phyloP scores from a whole-genome alignment of 2,888 invertebrate species.

The Glyphotaelius pellucidus region DNA sequence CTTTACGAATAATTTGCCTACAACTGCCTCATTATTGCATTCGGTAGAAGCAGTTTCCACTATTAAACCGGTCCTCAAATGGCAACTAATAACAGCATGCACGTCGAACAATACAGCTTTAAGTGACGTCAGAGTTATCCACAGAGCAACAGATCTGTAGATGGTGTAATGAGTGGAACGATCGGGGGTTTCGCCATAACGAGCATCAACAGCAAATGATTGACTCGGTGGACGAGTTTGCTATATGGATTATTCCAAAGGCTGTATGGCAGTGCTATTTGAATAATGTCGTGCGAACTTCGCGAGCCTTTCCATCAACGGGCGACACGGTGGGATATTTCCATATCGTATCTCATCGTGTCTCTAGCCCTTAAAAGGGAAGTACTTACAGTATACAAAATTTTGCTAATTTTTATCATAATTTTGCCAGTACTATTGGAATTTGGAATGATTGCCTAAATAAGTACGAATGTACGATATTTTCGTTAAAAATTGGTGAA shows the following conservation, averaged over 20 bases:
- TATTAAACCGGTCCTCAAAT: not conserved
- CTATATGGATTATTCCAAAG: not conserved
- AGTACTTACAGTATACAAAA: not conserved
- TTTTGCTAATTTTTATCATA: not conserved
- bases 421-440: not conserved
- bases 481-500: not conserved
- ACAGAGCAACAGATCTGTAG: not conserved
- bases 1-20: not conserved
- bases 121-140: not conserved
- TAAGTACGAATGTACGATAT: not conserved
- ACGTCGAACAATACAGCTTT: not conserved
- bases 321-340: not conserved
- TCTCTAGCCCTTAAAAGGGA: not conserved
- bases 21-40: not conserved
- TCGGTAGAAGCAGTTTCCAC: not conserved
- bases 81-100: not conserved
- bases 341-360: not conserved
- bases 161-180: not conserved
- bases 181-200: slow-evolving; percentile 9
- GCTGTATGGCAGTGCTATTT: not conserved
- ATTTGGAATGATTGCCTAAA: not conserved
- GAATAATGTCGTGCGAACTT: slow-evolving; percentile 71
- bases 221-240: slow-evolving; percentile 8
- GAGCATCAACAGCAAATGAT: slow-evolving; percentile 20
- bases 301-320: slow-evolving; percentile 60